Base-by-base conservation (phyloP, 2,888 invertebrate species). In the Athalia cordata region DNA sequence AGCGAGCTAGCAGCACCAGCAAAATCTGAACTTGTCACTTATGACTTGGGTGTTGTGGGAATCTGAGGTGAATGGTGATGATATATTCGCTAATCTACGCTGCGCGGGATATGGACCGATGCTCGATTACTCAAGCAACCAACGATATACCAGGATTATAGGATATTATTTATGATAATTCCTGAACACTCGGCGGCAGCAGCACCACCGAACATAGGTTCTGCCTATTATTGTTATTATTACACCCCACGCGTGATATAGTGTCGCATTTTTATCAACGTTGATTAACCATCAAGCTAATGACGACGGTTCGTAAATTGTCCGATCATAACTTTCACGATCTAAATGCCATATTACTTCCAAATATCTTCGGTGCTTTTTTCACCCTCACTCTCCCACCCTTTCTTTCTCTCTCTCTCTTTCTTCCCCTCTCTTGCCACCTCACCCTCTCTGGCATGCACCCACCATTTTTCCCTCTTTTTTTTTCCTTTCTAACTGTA, bases 281-380 rank as follows among this genome's bases (percentile, higher is more conserved):
- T 52, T 29, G 29, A 29, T 29, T 29, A 29, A 80, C 79, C 80
- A 79, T 77, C 79, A 78, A 81, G 81, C 81, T 79, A 81, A 81
- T 79, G 79, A 80, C 78, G 78, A 75, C 77, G 78, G 80, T 61
- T 77, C 78, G 78, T 79, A 64, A 45, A 65, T 61, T 61, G 65
- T 64, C 75, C 47, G 70, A 29, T 29, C 66, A 76, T 66, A 72
- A 64, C 70, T 43, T 66, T 52, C 79, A 5, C 65, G 49, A 72
- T 47, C 62, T 66, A 66, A 65, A 78, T 52, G 64, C 70, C 49
- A 77, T 65, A 61, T 68, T 8, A 15, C 45, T 72, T 64, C 67
- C 74, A 66, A 49, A 61, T 76, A 45, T 66, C 55, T 57, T 77
- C 78, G 67, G 64, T 76, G 61, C 50, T 59, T n/a, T 66, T 67